Conservation (phyloP, 2,797 vertebrate species). For the Typhlichthys subterraneus region DNA sequence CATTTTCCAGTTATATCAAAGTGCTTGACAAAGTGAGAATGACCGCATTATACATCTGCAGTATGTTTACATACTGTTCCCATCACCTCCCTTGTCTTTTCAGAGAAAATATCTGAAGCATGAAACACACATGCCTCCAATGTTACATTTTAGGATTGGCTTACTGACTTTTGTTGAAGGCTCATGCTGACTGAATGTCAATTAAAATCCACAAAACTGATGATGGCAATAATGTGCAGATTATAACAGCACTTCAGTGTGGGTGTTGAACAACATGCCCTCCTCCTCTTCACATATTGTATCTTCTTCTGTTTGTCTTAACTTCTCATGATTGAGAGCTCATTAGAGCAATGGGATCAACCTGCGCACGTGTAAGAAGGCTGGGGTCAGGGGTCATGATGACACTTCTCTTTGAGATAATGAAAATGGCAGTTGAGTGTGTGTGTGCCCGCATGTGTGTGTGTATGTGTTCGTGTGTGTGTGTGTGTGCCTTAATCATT, state of each 20-base stretch:
- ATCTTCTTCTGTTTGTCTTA: conserved; percentile 2
- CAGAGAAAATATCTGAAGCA: conserved; percentile 5
- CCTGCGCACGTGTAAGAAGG: conserved; percentile 24
- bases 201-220: not conserved
- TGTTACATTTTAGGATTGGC: conserved; percentile 11
- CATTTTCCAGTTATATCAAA: conserved; percentile 10
- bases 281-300: not conserved
- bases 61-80: not conserved
- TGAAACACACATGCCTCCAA: conserved; percentile 8
- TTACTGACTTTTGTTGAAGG: not conserved
- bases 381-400: conserved; percentile 15
- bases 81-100: conserved; percentile 11
- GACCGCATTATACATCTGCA: conserved; percentile 10
- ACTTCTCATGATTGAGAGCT: conserved; percentile 32
- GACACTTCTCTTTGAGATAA: conserved; percentile 40
- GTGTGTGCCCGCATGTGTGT: conserved; percentile 11
- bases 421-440: conserved; percentile 37
- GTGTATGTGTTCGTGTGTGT: conserved; percentile 21
- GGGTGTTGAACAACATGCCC: too few relatives aligned
- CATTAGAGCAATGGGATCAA: not conserved
- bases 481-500: not conserved
- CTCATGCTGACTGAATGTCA: not conserved
- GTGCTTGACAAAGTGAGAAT: conserved; percentile 8
- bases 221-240: conserved; percentile 11
- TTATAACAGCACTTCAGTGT: conserved; percentile 5